Evolutionary conservation across 2,113 vertebrate genomes (phyloP).

Genomic region (Diadophis punctatus): DNA sequence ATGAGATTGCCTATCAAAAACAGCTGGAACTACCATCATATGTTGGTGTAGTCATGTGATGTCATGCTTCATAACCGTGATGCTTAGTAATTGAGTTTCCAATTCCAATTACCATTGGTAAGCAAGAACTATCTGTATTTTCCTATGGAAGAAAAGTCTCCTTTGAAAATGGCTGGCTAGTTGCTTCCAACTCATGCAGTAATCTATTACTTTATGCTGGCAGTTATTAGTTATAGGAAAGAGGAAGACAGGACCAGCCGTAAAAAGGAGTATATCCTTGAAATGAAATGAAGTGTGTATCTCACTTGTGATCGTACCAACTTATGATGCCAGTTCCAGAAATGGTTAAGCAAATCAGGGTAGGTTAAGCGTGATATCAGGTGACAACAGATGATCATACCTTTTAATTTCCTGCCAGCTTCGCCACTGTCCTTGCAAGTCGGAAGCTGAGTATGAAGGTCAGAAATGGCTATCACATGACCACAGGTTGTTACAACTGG

Average conservation of each 20-base stretch:
- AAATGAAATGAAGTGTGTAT: background rate
- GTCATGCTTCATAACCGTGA: accelerated
- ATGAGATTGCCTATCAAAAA: too few relatives aligned
- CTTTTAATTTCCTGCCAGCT: background rate
- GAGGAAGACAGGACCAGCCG: background rate
- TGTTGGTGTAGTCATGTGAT: background rate
- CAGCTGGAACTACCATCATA: background rate
- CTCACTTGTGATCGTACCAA: background rate
- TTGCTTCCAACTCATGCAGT: background rate
- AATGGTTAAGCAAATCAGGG: background rate
- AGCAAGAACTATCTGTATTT: background rate
- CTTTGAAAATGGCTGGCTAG: background rate
- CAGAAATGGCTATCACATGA: background rate
- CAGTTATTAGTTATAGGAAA: background rate
- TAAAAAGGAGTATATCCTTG: background rate
- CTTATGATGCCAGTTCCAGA: background rate
- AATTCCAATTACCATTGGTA: background rate
- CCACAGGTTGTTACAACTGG: background rate
- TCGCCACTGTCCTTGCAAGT: background rate
- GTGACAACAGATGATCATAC: background rate
- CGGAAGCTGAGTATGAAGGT: background rate
- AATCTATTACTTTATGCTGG: background rate
- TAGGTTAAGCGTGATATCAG: background rate
- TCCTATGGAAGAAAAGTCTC: background rate
- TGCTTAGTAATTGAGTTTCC: background rate